Conservation (phyloP, 2,797 vertebrate genomes). For the Gorsachius magnificus region DNA sequence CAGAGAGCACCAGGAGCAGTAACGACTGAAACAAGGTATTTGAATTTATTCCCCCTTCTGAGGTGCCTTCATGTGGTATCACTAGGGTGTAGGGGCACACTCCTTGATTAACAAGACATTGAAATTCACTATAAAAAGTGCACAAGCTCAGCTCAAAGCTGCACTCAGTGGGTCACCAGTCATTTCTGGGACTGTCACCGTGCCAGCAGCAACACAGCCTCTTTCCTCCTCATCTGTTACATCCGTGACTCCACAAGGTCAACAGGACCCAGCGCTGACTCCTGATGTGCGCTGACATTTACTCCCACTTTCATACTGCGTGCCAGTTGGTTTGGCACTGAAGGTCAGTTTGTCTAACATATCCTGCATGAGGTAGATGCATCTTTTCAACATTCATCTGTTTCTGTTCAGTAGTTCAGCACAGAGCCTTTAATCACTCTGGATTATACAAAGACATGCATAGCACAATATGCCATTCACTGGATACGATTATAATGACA, state of each 20-base stretch:
- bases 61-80: not conserved
- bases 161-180: not conserved
- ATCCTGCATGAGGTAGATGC: not conserved
- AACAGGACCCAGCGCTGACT: not conserved
- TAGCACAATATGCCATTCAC: not conserved
- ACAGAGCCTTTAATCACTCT: not conserved
- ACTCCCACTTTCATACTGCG: not conserved
- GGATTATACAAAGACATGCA: not conserved
- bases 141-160: not conserved
- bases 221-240: not conserved
- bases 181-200: not conserved
- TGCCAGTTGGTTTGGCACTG: not conserved
- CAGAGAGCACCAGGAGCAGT: not conserved
- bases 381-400: not conserved
- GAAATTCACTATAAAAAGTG: not conserved
- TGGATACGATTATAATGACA: rapidly evolving
- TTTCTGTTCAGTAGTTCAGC: not conserved
- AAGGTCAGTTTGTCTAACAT: not conserved
- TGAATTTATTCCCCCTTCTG: not conserved
- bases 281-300: not conserved
- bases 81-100: too few relatives aligned
- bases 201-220: not conserved
- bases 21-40: not conserved
- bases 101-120: not conserved
- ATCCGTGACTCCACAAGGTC: not conserved